Base-by-base conservation (phyloP, 1,140 invertebrate species). In the Chlorops oryzae region DNA sequence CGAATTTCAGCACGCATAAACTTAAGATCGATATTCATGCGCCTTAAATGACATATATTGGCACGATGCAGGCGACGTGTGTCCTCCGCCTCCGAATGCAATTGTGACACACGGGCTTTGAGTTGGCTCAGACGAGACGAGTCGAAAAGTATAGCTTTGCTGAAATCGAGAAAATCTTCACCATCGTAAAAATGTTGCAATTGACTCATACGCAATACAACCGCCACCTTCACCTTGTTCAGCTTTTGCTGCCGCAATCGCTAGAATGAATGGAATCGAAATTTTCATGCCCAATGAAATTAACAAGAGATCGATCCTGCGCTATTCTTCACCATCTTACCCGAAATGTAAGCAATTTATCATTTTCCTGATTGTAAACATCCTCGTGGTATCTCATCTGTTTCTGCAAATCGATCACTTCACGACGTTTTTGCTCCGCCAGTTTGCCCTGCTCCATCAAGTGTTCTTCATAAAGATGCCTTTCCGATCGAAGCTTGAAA, bases 241-340 rank as follows among this genome's bases (percentile, higher is more conserved):
- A 88, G 65, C 58, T 81, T 80, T 23, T 73, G 62, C 59, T 87
- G 85, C 51, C 87, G 85, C 55, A 85, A 78, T 35, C 78, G 70
- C 82, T 87, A 53, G n/a, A 28, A 17, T 22, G 35, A 44, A 41
- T 25, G 38, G 2, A 13, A n/a, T n/a, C n/a, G n/a, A n/a, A n/a
- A n/a, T n/a, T n/a, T n/a, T n/a, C n/a, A n/a, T 39, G 17, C 17
- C 5, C 1, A 20, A 40, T 21, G 38, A 18, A 12, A 27, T 3
- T 2, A 9, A 32, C n/a, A 32, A 32, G n/a, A 9, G n/a, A 32
- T 32, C n/a, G n/a, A 9, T 32, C n/a, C n/a, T 32, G n/a, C 27
- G 27, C 6, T 9, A 32, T 32, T n/a, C n/a, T n/a, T n/a, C n/a
- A n/a, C n/a, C n/a, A n/a, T n/a, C 47, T 24, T 44, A 70, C 67